Percentiles rank a stretch among this genome's conserved stretches.
Evolutionary conservation across 2,888 invertebrate genomes (phyloP).

Genomic region (Phortica okadai): DNA sequence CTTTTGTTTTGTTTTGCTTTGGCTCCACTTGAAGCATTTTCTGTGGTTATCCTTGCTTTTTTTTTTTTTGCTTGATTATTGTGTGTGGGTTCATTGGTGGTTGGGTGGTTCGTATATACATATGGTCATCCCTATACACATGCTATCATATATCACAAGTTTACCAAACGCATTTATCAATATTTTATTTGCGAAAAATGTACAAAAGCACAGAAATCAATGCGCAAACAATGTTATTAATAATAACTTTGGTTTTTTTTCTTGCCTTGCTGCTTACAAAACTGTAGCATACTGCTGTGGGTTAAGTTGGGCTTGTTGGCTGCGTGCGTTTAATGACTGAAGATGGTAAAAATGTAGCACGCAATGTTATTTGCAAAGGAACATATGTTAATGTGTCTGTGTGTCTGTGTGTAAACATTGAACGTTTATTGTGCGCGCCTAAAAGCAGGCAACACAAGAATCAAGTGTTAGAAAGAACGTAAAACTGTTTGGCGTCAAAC

Average conservation of each 20-base stretch:
- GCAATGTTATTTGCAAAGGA: background rate
- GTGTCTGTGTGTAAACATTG: background rate
- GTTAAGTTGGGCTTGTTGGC: background rate
- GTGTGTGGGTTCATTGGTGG: background rate
- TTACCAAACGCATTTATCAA: slow-evolving; percentile 18
- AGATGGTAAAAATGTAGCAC: slow-evolving; percentile 1
- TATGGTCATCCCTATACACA: background rate
- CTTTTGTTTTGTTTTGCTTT: slow-evolving; percentile 9
- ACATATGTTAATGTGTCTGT: background rate
- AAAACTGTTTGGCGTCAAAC: background rate
- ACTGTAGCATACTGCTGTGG: background rate
- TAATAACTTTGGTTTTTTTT: background rate
- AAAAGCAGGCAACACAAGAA: slow-evolving; percentile 13
- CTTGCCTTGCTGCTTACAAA: background rate
- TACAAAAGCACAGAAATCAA: slow-evolving; percentile 13
- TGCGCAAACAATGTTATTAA: slow-evolving; percentile 2
- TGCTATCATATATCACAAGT: slow-evolving; percentile 30
- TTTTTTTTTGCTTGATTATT: background rate
- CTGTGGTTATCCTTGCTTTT: no score
- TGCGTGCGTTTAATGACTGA: background rate
- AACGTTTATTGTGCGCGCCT: background rate
- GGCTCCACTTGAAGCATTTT: no score
- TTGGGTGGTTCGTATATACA: background rate
- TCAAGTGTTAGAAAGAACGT: no score
- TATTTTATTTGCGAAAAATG: slow-evolving; percentile 13